phyloP scores from a whole-genome alignment of 2,113 vertebrate genomes.

The Callorhinus ursinus region DNA sequence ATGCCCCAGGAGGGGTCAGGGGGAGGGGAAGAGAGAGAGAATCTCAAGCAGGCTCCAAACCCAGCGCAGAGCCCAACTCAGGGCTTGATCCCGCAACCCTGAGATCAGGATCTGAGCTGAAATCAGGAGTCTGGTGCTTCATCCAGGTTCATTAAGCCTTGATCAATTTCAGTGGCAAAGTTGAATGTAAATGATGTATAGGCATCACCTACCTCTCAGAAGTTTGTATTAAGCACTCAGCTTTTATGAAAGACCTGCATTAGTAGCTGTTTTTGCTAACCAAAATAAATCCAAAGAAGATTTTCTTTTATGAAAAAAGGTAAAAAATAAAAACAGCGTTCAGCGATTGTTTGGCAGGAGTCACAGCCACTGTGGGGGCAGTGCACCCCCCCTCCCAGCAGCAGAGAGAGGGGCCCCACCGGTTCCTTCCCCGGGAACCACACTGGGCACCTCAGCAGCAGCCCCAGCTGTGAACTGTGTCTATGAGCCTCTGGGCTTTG shows the following conservation, averaged over 20 bases:
- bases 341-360: neutral
- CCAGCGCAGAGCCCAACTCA: neutral
- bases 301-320: neutral
- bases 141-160: neutral
- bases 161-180: neutral
- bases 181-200: neutral
- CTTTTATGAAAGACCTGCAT: neutral
- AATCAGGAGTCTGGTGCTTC: too few species aligned
- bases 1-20: too few species aligned
- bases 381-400: neutral
- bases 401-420: neutral
- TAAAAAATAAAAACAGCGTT: neutral
- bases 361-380: too few species aligned
- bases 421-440: neutral
- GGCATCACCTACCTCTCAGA: neutral
- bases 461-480: neutral
- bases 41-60: neutral
- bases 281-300: neutral
- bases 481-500: neutral
- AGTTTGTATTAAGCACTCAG: neutral
- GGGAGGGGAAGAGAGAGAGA: neutral
- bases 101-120: neutral
- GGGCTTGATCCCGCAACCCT: neutral
- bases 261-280: neutral
- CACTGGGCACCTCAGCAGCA: neutral